Evolutionary conservation across 2,113 vertebrate species (phyloP), one percentile per base, ranked within the genome.

Genomic region (Odontophorus gujanensis): DNA sequence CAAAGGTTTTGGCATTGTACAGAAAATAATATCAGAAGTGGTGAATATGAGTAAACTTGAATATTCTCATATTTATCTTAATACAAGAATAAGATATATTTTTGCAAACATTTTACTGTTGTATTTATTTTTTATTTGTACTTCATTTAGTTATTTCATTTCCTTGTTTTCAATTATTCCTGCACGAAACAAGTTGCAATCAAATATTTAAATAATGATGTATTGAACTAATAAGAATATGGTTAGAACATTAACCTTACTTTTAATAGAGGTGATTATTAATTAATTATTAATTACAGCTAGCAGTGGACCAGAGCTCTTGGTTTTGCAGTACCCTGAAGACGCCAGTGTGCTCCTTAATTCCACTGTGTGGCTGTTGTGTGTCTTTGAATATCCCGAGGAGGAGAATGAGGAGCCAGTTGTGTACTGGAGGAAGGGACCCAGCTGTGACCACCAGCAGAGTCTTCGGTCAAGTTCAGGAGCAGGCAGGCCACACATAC

Each of bases 11-110:
- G 18, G 74, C 48, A 59, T 65, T 63, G n/a, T 13, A 28, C 11
- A 47, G n/a, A 48, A 80, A 80, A 80, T n/a, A 87, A 80, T n/a
- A 87, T 38, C 32, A 28, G 50, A 81, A 90, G 14, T 11, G 36
- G 20, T 72, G 30, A 65, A 13, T 36, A 17, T 81, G 63, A 66
- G 18, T 38, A 87, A 71, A 25, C 7, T 42, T 53, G 9, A 51
- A 61, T 63, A 84, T 21, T 75, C 6, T 16, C 58, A 12, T 32
- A 22, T 16, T 50, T 51, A 40, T 5, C 50, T 80, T 36, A 71
- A 53, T 21, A 48, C 5, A 76, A 76, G 14, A 22, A 67, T 6
- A 38, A 10, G 45, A 13, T 24, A 58, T 66, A 1, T 19, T 63
- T 30, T 36, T 30, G 16, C 28, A 50, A 6, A 20, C 7, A 42